Conservation (phyloP, 2,888 invertebrate species). For the Pilophorus perplexus region DNA sequence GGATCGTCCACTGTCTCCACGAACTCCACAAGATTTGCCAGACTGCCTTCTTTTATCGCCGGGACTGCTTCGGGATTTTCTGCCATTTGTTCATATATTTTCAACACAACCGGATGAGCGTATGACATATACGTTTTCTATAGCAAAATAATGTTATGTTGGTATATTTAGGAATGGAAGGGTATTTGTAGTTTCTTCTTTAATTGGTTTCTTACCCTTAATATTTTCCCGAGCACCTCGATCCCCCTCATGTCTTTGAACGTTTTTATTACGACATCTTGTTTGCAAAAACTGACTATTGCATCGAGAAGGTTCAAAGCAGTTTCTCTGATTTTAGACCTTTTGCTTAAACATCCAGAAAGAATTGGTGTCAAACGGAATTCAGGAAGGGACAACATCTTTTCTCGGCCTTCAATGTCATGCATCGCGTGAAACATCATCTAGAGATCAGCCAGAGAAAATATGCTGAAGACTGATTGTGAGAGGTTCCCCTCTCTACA, state of each 20-base stretch:
- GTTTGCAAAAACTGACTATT: slow-evolving; percentile 32
- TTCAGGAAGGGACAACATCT: slow-evolving; percentile 19
- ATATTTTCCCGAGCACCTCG: slow-evolving; percentile 22
- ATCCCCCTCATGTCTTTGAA: slow-evolving; percentile 26
- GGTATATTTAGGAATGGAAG: too few relatives aligned
- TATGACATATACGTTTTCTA: slow-evolving; percentile 33
- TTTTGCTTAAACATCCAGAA: slow-evolving; percentile 28
- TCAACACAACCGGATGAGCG: slow-evolving; percentile 27
- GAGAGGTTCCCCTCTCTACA: too few relatives aligned
- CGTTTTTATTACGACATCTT: slow-evolving; percentile 30
- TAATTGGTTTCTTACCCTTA: slow-evolving; percentile 19
- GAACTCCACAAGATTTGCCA: slow-evolving; percentile 28
- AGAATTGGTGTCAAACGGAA: slow-evolving; percentile 32
- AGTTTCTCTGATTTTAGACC: slow-evolving; percentile 1
- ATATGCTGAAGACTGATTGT: too few relatives aligned
- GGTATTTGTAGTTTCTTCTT: too few relatives aligned
- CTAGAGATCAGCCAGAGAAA: too few relatives aligned
- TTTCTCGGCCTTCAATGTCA: slow-evolving; percentile 28
- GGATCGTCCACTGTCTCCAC: slow-evolving; percentile 33
- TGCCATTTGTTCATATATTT: slow-evolving; percentile 24
- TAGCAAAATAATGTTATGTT: neutral
- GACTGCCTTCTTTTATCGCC: slow-evolving; percentile 23
- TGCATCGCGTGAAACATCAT: slow-evolving; percentile 17
- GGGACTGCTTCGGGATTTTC: slow-evolving; percentile 11
- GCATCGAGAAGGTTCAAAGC: slow-evolving; percentile 24